phyloP scores from a whole-genome alignment of 1,140 invertebrate genomes.

The Drosophila parvula region DNA sequence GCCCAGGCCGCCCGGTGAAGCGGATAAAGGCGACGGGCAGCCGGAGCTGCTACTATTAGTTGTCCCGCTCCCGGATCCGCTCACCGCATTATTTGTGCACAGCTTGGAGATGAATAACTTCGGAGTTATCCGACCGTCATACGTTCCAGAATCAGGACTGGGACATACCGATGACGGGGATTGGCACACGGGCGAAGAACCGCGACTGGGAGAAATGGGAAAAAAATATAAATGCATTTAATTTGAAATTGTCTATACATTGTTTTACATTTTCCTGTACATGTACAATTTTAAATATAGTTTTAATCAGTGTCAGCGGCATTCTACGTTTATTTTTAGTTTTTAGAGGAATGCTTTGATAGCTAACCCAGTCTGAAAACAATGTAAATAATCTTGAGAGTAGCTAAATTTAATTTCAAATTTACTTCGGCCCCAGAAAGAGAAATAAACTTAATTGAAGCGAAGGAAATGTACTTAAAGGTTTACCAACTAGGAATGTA shows the following conservation, averaged over 20 bases:
- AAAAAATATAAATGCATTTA: slow-evolving; percentile 33
- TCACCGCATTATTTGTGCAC: slow-evolving; percentile 68
- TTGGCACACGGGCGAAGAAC: slow-evolving; percentile 85
- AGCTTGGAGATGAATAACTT: slow-evolving; percentile 80
- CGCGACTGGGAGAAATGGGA: slow-evolving; percentile 83
- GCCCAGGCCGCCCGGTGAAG: slow-evolving; percentile 57
- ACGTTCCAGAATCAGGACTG: slow-evolving; percentile 80
- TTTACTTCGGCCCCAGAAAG: slow-evolving; percentile 1
- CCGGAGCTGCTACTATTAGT: slow-evolving; percentile 73
- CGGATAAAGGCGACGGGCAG: slow-evolving; percentile 73
- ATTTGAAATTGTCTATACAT: not conserved
- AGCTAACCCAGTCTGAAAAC: not conserved
- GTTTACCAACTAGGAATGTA: not conserved
- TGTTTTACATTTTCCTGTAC: not conserved
- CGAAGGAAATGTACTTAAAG: not conserved
- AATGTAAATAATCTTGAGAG: slow-evolving; percentile 8
- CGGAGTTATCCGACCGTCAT: slow-evolving; percentile 78
- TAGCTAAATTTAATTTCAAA: slow-evolving; percentile 17
- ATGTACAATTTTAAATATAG: slow-evolving; percentile 4
- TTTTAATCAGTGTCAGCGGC: slow-evolving; percentile 15
- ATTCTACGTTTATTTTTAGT: slow-evolving; percentile 29
- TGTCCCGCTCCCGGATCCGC: slow-evolving; percentile 37
- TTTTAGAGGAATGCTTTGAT: not conserved
- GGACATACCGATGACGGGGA: slow-evolving; percentile 81
- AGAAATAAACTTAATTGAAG: not conserved